Evolutionary conservation across 2,888 invertebrate species (phyloP), one percentile per base, ranked within the genome.

Genomic region (Ischnus inquisitorius): DNA sequence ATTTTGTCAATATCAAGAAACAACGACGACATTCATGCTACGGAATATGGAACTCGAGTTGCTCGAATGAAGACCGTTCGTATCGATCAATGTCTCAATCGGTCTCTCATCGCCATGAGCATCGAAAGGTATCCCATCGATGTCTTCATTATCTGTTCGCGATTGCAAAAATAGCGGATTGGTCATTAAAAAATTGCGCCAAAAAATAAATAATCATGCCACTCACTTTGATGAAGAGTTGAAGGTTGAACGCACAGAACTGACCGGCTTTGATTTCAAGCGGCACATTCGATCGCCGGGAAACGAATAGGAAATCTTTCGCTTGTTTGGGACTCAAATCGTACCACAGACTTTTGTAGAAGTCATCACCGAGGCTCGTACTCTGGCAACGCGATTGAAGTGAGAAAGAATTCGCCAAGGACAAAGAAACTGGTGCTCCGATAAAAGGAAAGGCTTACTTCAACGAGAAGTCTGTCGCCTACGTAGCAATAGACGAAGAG

Each of bases 401-500:
- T 10, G 6, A 14, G 1, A 54, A n/a, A 12, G 57, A 68, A 43
- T 51, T 14, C 2, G 10, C 16, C 8, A 22, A 64, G 8, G 41
- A 64, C 1, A 64, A 64, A 22, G n/a, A 62, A 60, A 62, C n/a
- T n/a, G n/a, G n/a, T n/a, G n/a, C n/a, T n/a, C n/a, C n/a, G n/a
- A 16, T 19, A 60, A 41, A 6, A 14, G 2, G 14, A 41, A 51
- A 16, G 1, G 68, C 78, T 76, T 71, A 84, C 86, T 75, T 85
- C 79, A 10, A 76, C 46, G 16, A 82, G 65, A 16, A 85, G 72
- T 72, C 62, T 64, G 48, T 87, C 86, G 12, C 86, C 86, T 22
- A 85, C 85, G 76, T 84, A 86, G 51, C 87, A 87, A 64, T 86
- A 87, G 10, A 83, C 65, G 25, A 80, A 87, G n/a, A 87, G 69